Evolutionary conservation across 2,113 vertebrate species (phyloP).

Genomic region (Cathartes aura): DNA sequence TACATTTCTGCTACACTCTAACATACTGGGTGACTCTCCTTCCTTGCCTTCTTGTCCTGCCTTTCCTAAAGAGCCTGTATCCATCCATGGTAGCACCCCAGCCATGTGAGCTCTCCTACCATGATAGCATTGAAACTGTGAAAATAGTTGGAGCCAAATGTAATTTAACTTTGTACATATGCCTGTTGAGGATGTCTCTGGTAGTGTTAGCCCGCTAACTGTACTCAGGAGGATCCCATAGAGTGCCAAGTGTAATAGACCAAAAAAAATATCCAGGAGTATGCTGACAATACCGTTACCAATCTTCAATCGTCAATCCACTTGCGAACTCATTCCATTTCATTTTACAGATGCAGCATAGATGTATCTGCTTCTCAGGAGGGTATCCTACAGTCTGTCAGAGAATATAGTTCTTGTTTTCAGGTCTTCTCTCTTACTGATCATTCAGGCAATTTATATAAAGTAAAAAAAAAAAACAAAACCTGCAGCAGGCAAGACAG

Average conservation of each 20-base stretch:
- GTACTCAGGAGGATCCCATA: background rate
- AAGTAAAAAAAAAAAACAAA: background rate
- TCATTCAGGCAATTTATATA: background rate
- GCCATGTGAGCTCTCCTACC: background rate
- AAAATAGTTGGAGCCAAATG: background rate
- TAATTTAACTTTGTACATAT: background rate
- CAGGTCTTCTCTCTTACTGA: background rate
- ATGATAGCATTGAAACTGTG: background rate
- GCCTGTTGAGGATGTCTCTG: background rate
- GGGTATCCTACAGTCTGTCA: background rate
- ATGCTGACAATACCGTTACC: background rate
- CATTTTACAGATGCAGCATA: background rate
- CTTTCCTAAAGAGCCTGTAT: background rate
- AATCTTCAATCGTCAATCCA: background rate
- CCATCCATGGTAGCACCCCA: background rate
- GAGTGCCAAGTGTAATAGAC: background rate
- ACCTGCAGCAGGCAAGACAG: background rate
- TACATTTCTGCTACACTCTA: background rate
- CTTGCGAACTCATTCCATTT: background rate
- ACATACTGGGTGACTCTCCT: fast-evolving
- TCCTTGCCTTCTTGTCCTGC: background rate
- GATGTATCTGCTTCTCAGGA: background rate
- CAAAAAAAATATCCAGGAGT: background rate
- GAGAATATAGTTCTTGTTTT: background rate
- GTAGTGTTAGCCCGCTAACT: background rate